These are phyloP conservation scores for Candoia aspera DNA, from an alignment of 2,113 vertebrate genomes.

Conservation along the genomic window DNA sequence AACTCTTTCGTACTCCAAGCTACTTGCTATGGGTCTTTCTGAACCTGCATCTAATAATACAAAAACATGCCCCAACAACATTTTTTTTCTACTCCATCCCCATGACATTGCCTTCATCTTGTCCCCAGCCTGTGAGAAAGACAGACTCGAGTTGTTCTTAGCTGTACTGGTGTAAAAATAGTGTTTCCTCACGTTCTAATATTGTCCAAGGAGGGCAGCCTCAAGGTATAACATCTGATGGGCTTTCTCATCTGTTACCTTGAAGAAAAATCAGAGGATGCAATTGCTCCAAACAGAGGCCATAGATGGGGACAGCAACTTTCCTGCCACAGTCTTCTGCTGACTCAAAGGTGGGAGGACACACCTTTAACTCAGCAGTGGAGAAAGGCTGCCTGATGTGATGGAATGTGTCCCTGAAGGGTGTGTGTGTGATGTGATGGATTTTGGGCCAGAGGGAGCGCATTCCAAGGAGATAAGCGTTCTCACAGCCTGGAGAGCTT, in stretches of 20 bases:
- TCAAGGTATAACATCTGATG: not conserved
- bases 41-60: not conserved
- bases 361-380: not conserved
- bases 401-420: too few relatives aligned
- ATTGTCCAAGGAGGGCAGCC: not conserved
- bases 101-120: not conserved
- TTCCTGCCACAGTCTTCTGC: not conserved
- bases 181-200: not conserved
- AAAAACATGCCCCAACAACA: not conserved
- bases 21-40: not conserved
- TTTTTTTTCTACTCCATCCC: not conserved
- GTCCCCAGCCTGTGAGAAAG: not conserved
- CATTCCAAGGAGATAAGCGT: too few relatives aligned
- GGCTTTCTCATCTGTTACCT: not conserved
- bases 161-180: not conserved
- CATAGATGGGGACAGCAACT: not conserved
- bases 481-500: too few relatives aligned
- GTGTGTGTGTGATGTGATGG: too few relatives aligned
- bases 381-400: not conserved
- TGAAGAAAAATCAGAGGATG: not conserved
- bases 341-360: not conserved
- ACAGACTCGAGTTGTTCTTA: not conserved
- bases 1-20: not conserved
- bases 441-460: too few relatives aligned
- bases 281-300: not conserved